Evolutionary conservation across 2,888 invertebrate species (phyloP), one percentile per base, ranked within the genome.

Genomic region (Antitype chi): DNA sequence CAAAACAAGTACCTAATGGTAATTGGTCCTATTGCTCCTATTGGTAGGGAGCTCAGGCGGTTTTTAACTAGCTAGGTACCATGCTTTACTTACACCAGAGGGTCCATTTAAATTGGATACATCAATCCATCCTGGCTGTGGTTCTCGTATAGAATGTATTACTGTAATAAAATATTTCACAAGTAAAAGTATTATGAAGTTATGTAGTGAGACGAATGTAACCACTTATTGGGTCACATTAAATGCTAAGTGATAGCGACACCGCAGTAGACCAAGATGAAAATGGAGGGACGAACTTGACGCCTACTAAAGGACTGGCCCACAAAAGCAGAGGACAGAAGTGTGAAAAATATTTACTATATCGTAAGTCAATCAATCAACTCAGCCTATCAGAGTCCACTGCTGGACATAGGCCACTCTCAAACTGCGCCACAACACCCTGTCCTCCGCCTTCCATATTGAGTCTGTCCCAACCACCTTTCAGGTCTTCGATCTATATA

Each of bases 91-190:
- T 71, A 78, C 78, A 17, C 79, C 71, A n/a, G 70, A 60, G 1
- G 49, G 38, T 3, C 79, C 71, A 43, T 62, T 62, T 1, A 78
- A 0, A 49, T 0, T 38, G 5, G 79, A 78, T 25, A 9, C 13
- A 62, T 78, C 78, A 5, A 67, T 15, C 78, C 79, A 78, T 2
- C 60, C 79, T 28, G 78, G 78, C 6, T 53, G 32, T 8, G 78
- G 78, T 60, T 78, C 78, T 23, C n/a, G 43, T 15, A 13, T 4
- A 49, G 78, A 53, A 43, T 57, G 0, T 0, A 71, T 11, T 0
- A 78, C 78, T 78, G 60, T 5, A 78, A 78, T 32, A 66, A 47
- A 77, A 32, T 1, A 47, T 20, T 20, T 20, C 5, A 5, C 0
- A 20, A 25, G 9, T 70, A 0, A 43, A 70, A 15, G 23, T 52